phyloP scores from a whole-genome alignment of 2,797 vertebrate species.

The Falco rusticolus region DNA sequence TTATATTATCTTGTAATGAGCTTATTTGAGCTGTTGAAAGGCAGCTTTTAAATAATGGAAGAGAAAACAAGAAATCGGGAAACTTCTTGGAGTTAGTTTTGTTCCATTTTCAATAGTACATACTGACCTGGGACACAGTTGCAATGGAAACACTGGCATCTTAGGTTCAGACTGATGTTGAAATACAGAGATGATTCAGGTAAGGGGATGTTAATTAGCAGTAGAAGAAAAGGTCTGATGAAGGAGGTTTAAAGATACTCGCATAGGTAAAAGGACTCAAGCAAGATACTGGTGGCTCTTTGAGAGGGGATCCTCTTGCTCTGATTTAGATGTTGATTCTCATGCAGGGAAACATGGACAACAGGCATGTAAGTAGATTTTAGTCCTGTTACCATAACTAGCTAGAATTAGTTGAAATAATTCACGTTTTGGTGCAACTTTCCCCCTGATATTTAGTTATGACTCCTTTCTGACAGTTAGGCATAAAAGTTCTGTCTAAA shows the following conservation, averaged over 20 bases:
- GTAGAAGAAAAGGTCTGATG: neutral
- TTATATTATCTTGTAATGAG: neutral
- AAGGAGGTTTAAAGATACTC: neutral
- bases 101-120: neutral
- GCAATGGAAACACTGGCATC: neutral
- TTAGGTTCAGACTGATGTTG: neutral
- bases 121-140: neutral
- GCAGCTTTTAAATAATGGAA: neutral
- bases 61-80: neutral
- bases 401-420: neutral
- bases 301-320: neutral
- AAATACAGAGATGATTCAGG: neutral
- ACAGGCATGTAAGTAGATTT: neutral
- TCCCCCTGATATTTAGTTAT: neutral
- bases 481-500: neutral
- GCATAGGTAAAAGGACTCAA: neutral
- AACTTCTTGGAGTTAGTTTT: neutral
- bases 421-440: neutral
- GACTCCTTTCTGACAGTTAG: neutral
- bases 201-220: neutral
- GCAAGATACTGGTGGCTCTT: neutral
- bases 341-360: neutral
- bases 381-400: neutral
- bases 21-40: neutral
- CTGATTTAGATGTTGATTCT: neutral